Evolutionary conservation across 2,888 invertebrate genomes (phyloP), one percentile per base, ranked within the genome.

Genomic region (Aromia moschata): DNA sequence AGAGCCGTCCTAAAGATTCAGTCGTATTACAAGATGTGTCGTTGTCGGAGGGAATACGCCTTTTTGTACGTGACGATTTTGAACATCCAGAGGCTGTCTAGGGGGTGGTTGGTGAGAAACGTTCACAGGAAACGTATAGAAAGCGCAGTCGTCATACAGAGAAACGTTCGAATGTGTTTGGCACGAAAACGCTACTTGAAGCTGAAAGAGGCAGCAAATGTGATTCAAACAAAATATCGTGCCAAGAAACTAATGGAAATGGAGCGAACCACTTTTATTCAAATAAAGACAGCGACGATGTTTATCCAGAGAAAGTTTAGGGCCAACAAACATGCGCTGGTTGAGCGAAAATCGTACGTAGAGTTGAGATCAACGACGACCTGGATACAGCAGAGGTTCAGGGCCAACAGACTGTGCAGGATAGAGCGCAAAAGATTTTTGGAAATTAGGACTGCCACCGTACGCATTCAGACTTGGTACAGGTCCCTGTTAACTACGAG

Each of bases 1-100:
- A 69, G 53, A 0, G 83, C 84, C n/a, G 82, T 82, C 5, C 49
- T 77, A 0, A 82, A 74, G 63, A 83, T 89, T 47, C 86, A 88
- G 70, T 77, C 72, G 10, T 84, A 83, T 81, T 86, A 83, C 70
- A 80, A 71, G 64, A 82, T 81, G 65, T 60, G 62, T 14, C 47
- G 60, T n/a, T 63, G 64, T 52, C 52, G 66, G 15, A 69, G 63
- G n/a, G 43, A 54, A 43, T 78, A 74, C 62, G 12, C 53, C n/a
- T 43, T 46, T 10, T 18, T 67, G 15, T 56, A 56, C 10, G 55
- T 52, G 1, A 18, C 65, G n/a, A 62, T 68, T 1, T 72, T 73
- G 1, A 65, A 60, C 38, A 20, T 77, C 1, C 78, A 77, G 65
- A 61, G 62, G 5, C 56, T 64, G 38, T 52, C 62, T 5, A 63